These are phyloP conservation scores for Dryas iulia DNA, from an alignment of 1,140 invertebrate species.

Conservation along the genomic window DNA sequence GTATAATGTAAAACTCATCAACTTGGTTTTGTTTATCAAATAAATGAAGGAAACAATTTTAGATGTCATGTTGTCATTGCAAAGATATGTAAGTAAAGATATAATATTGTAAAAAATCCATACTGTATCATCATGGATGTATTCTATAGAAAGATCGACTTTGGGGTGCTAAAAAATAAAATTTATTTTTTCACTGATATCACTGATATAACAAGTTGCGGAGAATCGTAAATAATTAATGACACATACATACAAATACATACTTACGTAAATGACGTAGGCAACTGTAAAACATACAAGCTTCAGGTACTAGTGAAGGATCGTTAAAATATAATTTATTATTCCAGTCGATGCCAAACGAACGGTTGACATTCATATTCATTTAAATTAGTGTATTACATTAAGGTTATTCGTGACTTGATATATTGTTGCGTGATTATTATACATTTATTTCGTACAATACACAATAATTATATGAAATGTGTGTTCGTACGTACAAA, in stretches of 20 bases:
- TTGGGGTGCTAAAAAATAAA: background rate
- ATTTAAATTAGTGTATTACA: constrained; percentile 21
- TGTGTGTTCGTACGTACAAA: background rate
- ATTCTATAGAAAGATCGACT: no score
- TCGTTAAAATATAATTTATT: constrained; percentile 26
- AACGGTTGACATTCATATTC: constrained; percentile 24
- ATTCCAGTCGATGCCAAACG: constrained; percentile 16
- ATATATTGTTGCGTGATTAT: constrained; percentile 10
- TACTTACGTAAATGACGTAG: background rate
- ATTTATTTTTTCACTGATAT: background rate
- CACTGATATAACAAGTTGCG: background rate
- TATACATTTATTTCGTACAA: background rate
- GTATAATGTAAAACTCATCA: no score
- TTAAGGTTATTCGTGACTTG: constrained; percentile 15
- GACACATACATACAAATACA: background rate
- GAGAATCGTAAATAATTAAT: constrained; percentile 8
- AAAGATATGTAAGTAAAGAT: no score
- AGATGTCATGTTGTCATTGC: no score
- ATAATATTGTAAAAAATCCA: no score
- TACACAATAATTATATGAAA: background rate
- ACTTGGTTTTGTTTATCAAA: no score
- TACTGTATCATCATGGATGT: no score
- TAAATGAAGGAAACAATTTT: no score
- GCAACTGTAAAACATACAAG: background rate
- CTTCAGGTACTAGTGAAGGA: constrained; percentile 4